Conservation (phyloP, 1,140 invertebrate species). For the Drosophila carrolli region DNA sequence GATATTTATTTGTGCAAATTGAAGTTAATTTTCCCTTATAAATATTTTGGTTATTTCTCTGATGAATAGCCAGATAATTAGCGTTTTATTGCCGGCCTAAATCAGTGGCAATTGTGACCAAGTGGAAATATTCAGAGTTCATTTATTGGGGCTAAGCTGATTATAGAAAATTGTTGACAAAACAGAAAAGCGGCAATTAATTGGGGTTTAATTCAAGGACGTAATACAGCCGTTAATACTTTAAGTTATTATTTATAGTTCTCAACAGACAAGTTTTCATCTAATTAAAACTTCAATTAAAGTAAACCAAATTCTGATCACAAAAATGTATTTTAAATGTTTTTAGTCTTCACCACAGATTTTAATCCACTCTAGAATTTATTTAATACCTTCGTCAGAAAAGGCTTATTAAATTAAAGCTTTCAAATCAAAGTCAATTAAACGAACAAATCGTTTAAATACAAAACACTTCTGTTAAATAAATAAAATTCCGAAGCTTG, state of each 20-base stretch:
- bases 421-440: conserved; percentile 18
- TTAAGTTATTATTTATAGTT: neutral
- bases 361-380: neutral
- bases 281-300: conserved; percentile 15
- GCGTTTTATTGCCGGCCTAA: conserved; percentile 14
- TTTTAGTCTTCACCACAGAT: neutral
- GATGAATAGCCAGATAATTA: conserved; percentile 59
- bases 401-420: conserved; percentile 2
- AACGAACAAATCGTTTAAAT: conserved; percentile 17
- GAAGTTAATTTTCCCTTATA: conserved; percentile 42
- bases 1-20: conserved; percentile 68
- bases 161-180: conserved; percentile 27
- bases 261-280: conserved; percentile 1
- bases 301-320: neutral
- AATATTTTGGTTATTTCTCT: conserved; percentile 33
- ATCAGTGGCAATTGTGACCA: conserved; percentile 21
- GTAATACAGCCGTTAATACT: neutral
- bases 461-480: conserved; percentile 25
- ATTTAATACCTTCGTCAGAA: conserved; percentile 12
- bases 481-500: conserved; percentile 13
- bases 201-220: neutral
- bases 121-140: conserved; percentile 17
- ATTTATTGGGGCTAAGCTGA: conserved; percentile 13
- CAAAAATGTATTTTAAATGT: neutral
- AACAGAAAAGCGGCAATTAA: conserved; percentile 12